These are phyloP conservation scores for Pogonognathellus flavescens DNA, from an alignment of 1,140 invertebrate species.

Conservation along the genomic window DNA sequence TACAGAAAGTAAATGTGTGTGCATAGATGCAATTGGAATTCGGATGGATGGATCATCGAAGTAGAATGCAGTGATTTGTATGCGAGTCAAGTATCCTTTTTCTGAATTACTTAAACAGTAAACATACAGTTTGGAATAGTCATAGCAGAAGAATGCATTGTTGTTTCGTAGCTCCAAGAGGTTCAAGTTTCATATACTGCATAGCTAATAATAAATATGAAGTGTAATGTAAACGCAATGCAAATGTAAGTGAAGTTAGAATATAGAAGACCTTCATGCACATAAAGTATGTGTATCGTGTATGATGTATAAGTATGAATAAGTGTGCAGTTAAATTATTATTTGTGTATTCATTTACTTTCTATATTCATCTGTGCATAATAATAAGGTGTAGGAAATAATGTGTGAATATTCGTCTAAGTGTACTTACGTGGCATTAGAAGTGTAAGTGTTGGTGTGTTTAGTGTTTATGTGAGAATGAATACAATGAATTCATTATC, in stretches of 20 bases:
- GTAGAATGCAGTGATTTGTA: conserved; percentile 36
- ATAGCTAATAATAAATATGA: neutral
- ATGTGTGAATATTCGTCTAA: neutral
- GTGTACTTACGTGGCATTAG: neutral
- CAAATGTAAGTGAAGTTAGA: no score
- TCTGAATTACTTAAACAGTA: conserved; percentile 18
- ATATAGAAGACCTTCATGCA: no score
- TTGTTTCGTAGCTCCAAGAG: neutral
- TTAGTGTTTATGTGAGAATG: neutral
- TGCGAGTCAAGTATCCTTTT: neutral
- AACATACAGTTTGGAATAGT: neutral
- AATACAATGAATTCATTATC: conserved; percentile 28
- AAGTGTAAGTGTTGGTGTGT: neutral
- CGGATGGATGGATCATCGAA: conserved; percentile 11
- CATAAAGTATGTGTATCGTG: no score
- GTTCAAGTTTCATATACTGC: conserved; percentile 7
- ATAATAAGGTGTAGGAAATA: neutral
- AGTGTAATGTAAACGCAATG: no score
- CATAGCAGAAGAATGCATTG: neutral
- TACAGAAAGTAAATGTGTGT: conserved; percentile 12
- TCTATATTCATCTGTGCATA: neutral
- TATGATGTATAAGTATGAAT: no score
- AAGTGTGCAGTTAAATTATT: neutral
- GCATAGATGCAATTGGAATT: conserved; percentile 18
- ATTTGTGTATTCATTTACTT: neutral